phyloP scores from a whole-genome alignment of 2,888 invertebrate genomes.

The Trachelus tabidus region DNA sequence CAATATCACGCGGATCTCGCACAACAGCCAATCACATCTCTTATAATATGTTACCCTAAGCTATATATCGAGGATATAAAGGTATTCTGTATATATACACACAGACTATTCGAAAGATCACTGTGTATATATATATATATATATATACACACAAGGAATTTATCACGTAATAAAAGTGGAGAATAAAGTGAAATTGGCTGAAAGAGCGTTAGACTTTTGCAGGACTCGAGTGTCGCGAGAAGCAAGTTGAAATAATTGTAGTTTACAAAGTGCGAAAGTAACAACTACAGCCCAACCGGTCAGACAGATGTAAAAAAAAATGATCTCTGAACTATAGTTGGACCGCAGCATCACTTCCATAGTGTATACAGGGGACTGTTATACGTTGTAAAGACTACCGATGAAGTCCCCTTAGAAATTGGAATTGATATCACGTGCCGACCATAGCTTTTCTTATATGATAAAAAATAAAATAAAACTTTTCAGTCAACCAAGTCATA shows the following conservation, averaged over 20 bases:
- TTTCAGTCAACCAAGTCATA: slow-evolving; percentile 5
- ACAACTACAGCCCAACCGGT: background rate
- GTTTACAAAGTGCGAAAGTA: background rate
- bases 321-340: background rate
- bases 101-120: background rate
- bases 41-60: background rate
- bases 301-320: background rate
- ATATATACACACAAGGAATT: background rate
- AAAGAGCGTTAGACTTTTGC: background rate
- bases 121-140: background rate
- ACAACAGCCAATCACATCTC: background rate
- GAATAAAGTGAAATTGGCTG: background rate
- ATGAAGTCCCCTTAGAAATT: background rate
- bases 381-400: background rate
- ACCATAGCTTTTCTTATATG: background rate
- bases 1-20: background rate
- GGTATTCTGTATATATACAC: background rate
- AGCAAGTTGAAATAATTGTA: background rate
- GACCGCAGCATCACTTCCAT: background rate
- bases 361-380: background rate
- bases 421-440: background rate
- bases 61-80: background rate
- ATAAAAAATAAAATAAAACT: background rate
- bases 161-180: background rate
- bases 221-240: background rate